Conservation (phyloP, 2,113 vertebrate genomes). For the Poeciliopsis retropinna region DNA sequence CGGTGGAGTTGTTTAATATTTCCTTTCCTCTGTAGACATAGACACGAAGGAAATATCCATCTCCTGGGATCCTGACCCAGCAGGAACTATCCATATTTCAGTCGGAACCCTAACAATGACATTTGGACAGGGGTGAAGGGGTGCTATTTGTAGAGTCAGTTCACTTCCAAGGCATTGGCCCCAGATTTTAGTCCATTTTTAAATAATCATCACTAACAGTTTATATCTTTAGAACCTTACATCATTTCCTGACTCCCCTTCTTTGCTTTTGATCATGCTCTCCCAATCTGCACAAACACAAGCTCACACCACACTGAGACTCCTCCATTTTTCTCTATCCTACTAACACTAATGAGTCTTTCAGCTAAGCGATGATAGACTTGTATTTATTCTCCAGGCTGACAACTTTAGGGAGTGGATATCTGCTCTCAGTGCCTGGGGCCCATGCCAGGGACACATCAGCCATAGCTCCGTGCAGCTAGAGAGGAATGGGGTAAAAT, state of each 20-base stretch:
- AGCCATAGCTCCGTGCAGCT: constrained; percentile 72
- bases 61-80: constrained; percentile 74
- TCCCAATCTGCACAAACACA: constrained; percentile 61
- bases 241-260: constrained; percentile 86
- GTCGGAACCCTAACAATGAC: constrained; percentile 82
- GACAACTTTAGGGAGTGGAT: constrained; percentile 80
- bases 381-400: constrained; percentile 82
- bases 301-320: constrained; percentile 62
- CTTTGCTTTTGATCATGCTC: constrained; percentile 76
- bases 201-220: constrained; percentile 83
- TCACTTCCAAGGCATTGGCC: constrained; percentile 78
- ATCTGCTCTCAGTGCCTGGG: constrained; percentile 74
- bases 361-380: constrained; percentile 82
- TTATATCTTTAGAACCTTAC: constrained; percentile 81
- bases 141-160: constrained; percentile 81
- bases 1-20: constrained; percentile 68
- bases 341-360: constrained; percentile 86
- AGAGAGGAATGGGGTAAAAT: constrained; percentile 81
- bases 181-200: constrained; percentile 85
- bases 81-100: constrained; percentile 76
- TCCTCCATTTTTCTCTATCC: constrained; percentile 70
- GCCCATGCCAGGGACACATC: constrained; percentile 83
- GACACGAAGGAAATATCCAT: constrained; percentile 72
- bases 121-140: constrained; percentile 65
- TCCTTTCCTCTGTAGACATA: constrained; percentile 75